These are phyloP conservation scores for Eurytoma adleriae DNA, from an alignment of 2,888 invertebrate genomes.

Conservation along the genomic window DNA sequence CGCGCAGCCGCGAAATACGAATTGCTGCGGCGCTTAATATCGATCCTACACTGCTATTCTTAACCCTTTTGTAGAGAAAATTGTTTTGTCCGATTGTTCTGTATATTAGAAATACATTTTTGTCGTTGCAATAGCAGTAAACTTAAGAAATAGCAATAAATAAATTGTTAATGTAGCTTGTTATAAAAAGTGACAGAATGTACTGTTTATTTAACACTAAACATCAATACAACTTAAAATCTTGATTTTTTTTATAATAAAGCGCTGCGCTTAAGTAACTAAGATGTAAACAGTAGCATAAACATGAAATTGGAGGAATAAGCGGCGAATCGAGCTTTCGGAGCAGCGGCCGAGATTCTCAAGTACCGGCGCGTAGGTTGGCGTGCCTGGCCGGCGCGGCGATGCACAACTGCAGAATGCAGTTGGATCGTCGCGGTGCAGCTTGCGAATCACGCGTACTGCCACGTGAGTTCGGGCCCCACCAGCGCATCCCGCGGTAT, in stretches of 20 bases:
- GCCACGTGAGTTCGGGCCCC: slow-evolving; percentile 47
- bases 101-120: too few species aligned
- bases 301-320: too few species aligned
- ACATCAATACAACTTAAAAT: too few species aligned
- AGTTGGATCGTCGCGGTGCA: background rate
- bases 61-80: background rate
- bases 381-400: background rate
- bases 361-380: background rate
- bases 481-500: slow-evolving; percentile 1
- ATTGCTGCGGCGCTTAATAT: background rate
- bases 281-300: too few species aligned
- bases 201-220: too few species aligned
- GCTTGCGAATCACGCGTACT: slow-evolving; percentile 45
- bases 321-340: too few species aligned
- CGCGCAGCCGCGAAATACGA: background rate
- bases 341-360: background rate
- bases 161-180: too few species aligned
- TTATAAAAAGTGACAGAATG: too few species aligned
- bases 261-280: too few species aligned
- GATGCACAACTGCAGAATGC: background rate
- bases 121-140: background rate
- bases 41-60: background rate
- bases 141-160: too few species aligned
- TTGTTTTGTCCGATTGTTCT: too few species aligned
- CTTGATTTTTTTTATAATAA: too few species aligned